Evolutionary conservation across 2,797 vertebrate species (phyloP), one percentile per base, ranked within the genome.

Genomic region (Nasua narica): DNA sequence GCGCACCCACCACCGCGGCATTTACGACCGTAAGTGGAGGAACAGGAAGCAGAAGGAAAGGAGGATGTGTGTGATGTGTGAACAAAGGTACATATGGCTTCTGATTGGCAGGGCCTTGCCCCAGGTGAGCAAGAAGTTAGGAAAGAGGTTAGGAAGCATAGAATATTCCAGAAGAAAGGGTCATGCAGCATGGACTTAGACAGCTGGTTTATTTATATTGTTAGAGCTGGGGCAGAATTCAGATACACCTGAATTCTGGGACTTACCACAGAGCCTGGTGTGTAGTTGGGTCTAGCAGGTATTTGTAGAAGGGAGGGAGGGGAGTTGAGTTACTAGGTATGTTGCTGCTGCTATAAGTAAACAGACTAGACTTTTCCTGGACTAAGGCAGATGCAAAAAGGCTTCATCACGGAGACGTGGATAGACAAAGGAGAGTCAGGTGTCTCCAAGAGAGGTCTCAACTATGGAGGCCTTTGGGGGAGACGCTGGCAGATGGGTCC

Each of bases 151-250:
- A 21, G 21, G 15, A 56, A 23, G 0, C 46, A 54, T 37, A n/a
- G 72, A n/a, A 60, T 69, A 52, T 93, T 96, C 90, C 15, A 50
- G 85, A 85, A 94, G 79, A 77, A 90, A 78, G 4, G 1, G 32
- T 54, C 52, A 37, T 74, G 72, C n/a, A 37, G 46, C 40, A 16
- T 54, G 35, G 69, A 76, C 43, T 67, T 69, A n/a, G 11, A 85
- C 2, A 60, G 12, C 13, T 46, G 52, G 25, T 40, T 50, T 90
- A 72, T 52, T 95, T 54, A n/a, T 88, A 27, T 62, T 40, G 72
- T 82, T 81, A 52, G 65, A 32, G 27, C 43, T 52, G 35, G 48
- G 14, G 6, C 46, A 87, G 40, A 95, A 88, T 72, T 87, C 32
- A 21, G 14, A 27, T 79, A 62, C 60, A 62, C 67, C 37, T 70